Conservation (phyloP, 1,140 invertebrate species). For the Olivierus martensii region DNA sequence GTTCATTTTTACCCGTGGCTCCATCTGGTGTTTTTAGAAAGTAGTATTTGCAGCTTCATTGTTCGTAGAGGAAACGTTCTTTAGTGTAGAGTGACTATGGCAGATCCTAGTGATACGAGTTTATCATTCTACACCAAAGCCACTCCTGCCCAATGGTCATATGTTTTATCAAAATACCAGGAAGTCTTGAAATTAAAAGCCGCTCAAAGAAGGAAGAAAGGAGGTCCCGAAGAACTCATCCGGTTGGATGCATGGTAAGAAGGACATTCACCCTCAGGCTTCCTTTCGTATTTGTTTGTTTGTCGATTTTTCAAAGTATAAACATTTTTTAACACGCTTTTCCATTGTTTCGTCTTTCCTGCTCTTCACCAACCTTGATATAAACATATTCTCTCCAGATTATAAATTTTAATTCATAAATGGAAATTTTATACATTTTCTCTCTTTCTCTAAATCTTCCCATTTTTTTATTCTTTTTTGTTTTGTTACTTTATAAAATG, state of each 20-base stretch:
- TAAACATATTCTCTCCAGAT: too few species aligned
- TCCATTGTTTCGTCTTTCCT: not conserved
- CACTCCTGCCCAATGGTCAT: slow-evolving; percentile 67
- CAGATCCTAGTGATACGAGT: slow-evolving; percentile 18
- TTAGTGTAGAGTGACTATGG: slow-evolving; percentile 12
- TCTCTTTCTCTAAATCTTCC: slow-evolving; percentile 4
- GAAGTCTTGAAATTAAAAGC: slow-evolving; percentile 73
- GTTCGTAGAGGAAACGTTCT: too few species aligned
- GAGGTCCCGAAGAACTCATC: slow-evolving; percentile 66
- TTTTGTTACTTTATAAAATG: not conserved
- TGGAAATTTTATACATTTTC: slow-evolving; percentile 4
- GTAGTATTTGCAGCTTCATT: too few species aligned
- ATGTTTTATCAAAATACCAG: slow-evolving; percentile 73
- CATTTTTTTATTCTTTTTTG: slow-evolving; percentile 25
- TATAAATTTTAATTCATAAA: too few species aligned
- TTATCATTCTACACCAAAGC: slow-evolving; percentile 64
- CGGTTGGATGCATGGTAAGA: slow-evolving; percentile 85
- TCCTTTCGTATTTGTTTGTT: slow-evolving; percentile 11
- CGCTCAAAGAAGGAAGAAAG: slow-evolving; percentile 68
- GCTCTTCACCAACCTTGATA: too few species aligned
- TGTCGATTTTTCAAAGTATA: not conserved
- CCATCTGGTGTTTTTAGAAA: too few species aligned
- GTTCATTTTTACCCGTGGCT: too few species aligned
- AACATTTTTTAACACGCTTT: slow-evolving; percentile 2
- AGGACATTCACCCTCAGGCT: slow-evolving; percentile 26